Percentiles rank a stretch among this genome's conserved stretches.
phyloP scores from a whole-genome alignment of 1,140 invertebrate species.

The Brachionus rotundiformis region DNA sequence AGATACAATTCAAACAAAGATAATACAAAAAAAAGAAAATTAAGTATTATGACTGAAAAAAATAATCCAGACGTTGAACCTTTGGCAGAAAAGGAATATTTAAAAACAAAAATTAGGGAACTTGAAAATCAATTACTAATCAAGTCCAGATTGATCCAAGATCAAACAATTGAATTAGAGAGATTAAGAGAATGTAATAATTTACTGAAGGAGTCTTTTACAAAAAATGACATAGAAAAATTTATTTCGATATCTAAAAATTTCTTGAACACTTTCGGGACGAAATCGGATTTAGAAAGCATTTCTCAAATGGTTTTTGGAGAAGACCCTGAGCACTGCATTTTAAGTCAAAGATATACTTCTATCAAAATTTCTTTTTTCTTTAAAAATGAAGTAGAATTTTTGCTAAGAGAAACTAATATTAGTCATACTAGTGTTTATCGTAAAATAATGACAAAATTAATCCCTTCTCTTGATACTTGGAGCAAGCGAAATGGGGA shows the following conservation, averaged over 20 bases:
- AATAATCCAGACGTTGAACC: not conserved
- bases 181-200: not conserved
- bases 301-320: not conserved
- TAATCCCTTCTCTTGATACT: not conserved
- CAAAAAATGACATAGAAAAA: not conserved
- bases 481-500: not conserved
- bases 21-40: not conserved
- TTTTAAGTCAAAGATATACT: not conserved
- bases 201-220: not conserved
- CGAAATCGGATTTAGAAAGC: not conserved
- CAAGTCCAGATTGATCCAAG: not conserved
- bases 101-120: not conserved
- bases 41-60: not conserved
- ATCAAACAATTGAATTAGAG: not conserved
- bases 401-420: not conserved
- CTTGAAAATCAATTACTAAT: not conserved
- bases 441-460: constrained; percentile 1
- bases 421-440: not conserved
- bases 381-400: constrained; percentile 1
- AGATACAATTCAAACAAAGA: not conserved
- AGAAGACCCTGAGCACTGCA: not conserved
- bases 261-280: not conserved
- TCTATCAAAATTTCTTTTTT: not conserved
- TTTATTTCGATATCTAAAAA: not conserved
- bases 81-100: not conserved